phyloP scores from a whole-genome alignment of 2,113 vertebrate genomes.

The Corynorhinus townsendii region DNA sequence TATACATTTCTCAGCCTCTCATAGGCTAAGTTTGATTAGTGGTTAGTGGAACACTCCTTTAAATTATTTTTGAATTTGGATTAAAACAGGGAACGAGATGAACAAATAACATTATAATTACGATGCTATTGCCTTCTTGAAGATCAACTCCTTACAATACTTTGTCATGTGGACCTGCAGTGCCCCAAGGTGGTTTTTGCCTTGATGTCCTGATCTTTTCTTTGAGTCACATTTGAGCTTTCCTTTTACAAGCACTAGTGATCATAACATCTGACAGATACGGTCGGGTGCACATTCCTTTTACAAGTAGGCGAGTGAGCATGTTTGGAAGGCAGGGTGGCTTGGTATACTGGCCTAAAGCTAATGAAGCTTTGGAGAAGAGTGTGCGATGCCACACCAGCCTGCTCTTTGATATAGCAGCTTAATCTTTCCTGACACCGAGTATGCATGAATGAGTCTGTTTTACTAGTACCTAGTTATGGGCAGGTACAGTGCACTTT shows the following conservation, averaged over 20 bases:
- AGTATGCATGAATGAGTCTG: background rate
- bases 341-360: background rate
- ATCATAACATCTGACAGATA: slow-evolving; percentile 41
- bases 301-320: background rate
- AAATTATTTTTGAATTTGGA: slow-evolving; percentile 6
- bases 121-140: background rate
- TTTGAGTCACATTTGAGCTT: slow-evolving; percentile 46
- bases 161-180: background rate
- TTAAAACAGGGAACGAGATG: background rate
- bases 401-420: background rate
- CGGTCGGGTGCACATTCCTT: background rate
- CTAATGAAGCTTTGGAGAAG: background rate
- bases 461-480: background rate
- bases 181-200: slow-evolving; percentile 18
- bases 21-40: background rate
- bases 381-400: background rate
- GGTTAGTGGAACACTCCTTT: background rate
- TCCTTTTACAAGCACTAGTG: slow-evolving; percentile 6
- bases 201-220: slow-evolving; percentile 24
- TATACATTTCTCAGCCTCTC: background rate
- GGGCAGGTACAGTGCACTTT: background rate
- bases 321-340: slow-evolving; percentile 11
- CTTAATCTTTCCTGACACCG: background rate
- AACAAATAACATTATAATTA: background rate
- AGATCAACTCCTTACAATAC: slow-evolving; percentile 13